These are phyloP conservation scores for Setipinna tenuifilis DNA, from an alignment of 2,797 vertebrate species.

Conservation along the genomic window DNA sequence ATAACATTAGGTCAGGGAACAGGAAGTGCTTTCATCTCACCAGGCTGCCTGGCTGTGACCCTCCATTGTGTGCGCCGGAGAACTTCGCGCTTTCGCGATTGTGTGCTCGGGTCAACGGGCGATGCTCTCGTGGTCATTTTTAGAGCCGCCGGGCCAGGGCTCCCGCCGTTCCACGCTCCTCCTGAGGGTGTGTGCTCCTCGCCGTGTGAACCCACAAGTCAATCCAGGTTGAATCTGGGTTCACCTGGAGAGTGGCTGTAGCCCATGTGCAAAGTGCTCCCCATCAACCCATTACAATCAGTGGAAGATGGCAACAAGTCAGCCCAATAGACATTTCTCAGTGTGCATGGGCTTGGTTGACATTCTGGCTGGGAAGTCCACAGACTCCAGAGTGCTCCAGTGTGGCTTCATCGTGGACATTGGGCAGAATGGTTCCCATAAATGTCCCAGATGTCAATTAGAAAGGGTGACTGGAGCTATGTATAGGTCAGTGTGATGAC, in stretches of 20 bases:
- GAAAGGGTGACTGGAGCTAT: conserved; percentile 11
- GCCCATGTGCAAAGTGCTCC: not conserved
- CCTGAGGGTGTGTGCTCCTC: not conserved
- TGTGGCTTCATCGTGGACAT: not conserved
- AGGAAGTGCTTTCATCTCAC: conserved; percentile 76
- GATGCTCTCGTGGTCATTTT: conserved; percentile 31
- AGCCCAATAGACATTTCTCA: not conserved
- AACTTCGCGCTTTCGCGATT: conserved; percentile 55
- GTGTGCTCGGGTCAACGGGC: conserved; percentile 57
- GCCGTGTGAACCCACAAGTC: not conserved
- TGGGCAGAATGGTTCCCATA: not conserved
- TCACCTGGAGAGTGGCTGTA: not conserved
- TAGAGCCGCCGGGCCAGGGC: not conserved
- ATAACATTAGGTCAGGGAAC: conserved; percentile 68
- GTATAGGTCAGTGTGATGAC: conserved; percentile 36
- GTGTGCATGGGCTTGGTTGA: not conserved
- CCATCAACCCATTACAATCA: not conserved
- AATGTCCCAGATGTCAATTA: not conserved
- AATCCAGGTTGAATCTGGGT: not conserved
- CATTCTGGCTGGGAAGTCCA: not conserved
- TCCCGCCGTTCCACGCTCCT: not conserved
- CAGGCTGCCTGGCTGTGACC: conserved; percentile 61
- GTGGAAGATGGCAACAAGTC: not conserved
- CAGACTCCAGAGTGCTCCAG: not conserved
- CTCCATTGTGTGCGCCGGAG: conserved; percentile 68